Conservation (phyloP, 2,797 vertebrate genomes). For the Channa striata region DNA sequence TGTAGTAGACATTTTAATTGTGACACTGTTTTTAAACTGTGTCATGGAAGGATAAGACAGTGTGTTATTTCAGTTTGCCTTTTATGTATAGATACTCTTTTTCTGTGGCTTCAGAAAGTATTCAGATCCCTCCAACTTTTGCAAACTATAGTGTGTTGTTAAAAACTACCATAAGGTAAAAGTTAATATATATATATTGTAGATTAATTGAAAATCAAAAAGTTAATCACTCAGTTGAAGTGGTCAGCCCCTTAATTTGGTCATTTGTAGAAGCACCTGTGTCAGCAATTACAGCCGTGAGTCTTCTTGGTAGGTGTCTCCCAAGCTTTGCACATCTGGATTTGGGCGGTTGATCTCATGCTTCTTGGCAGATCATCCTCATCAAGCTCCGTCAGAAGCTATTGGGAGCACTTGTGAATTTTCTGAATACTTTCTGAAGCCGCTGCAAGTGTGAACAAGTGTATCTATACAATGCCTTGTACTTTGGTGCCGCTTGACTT, state of each 20-base stretch:
- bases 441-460: constrained; percentile 29
- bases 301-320: background rate
- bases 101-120: background rate
- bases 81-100: constrained; percentile 69
- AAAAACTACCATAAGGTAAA: too few species aligned
- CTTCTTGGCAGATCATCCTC: background rate
- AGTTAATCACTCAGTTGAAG: too few species aligned
- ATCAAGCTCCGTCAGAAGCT: background rate
- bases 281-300: background rate
- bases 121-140: background rate
- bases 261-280: background rate
- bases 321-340: background rate
- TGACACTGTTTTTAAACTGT: constrained; percentile 54
- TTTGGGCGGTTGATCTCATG: background rate
- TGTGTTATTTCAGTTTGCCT: constrained; percentile 70
- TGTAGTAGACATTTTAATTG: constrained; percentile 71
- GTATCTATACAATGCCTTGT: constrained; percentile 76
- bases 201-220: too few species aligned
- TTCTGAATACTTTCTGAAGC: background rate
- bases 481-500: constrained; percentile 76
- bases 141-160: too few species aligned
- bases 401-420: background rate
- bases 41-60: constrained; percentile 50
- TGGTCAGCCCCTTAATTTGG: background rate
- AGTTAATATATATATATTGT: too few species aligned